phyloP scores from a whole-genome alignment of 2,113 vertebrate genomes.

The Carassius carassius region DNA sequence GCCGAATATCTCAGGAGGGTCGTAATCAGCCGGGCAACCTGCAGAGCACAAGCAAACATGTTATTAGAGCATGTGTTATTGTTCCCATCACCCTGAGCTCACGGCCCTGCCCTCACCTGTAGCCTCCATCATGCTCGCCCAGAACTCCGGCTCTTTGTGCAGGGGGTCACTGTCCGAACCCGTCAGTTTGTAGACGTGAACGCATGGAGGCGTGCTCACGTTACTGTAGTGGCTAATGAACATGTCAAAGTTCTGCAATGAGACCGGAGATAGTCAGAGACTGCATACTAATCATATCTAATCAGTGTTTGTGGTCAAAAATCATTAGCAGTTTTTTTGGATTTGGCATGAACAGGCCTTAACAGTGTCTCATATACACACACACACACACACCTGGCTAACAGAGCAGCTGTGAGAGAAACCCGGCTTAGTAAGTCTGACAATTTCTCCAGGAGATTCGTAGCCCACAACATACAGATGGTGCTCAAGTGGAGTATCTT shows the following conservation, averaged over 20 bases:
- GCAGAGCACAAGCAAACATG: constrained; percentile 37
- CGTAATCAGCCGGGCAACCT: constrained; percentile 93
- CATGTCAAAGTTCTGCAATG: constrained; percentile 91
- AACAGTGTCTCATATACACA: constrained; percentile 61
- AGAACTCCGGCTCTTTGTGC: constrained; percentile 90
- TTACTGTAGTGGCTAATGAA: constrained; percentile 98
- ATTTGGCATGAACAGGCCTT: not conserved
- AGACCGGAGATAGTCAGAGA: not conserved
- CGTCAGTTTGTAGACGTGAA: constrained; percentile 92
- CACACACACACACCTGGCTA: constrained; percentile 83
- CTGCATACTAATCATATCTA: not conserved
- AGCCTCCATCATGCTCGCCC: constrained; percentile 99
- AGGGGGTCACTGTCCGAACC: constrained; percentile 82
- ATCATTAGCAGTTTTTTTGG: not conserved
- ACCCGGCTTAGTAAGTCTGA: constrained; percentile 88
- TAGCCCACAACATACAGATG: constrained; percentile 95
- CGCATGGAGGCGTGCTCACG: constrained; percentile 89
- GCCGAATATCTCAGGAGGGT: constrained; percentile 93
- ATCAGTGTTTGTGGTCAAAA: not conserved
- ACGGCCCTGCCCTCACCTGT: constrained; percentile 75
- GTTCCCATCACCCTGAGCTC: not conserved
- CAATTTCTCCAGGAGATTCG: constrained; percentile 82
- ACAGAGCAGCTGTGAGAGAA: constrained; percentile 96
- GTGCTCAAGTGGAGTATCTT: constrained; percentile 93
- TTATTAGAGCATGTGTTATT: not conserved